These are phyloP conservation scores for Fistularia tabacaria DNA, from an alignment of 2,797 vertebrate genomes.

Conservation along the genomic window DNA sequence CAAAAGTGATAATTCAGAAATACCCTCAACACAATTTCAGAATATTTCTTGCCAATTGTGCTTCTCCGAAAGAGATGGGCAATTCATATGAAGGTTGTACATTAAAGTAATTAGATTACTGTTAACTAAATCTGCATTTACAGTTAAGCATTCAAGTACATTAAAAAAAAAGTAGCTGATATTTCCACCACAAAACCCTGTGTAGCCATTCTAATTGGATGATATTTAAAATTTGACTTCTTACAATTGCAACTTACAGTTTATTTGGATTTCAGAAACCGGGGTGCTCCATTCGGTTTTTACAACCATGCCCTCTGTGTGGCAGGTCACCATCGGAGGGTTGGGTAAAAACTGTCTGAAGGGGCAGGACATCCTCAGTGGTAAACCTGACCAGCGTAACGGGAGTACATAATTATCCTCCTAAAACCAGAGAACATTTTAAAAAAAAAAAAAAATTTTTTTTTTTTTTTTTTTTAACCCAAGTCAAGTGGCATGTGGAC, in stretches of 20 bases:
- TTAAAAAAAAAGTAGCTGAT: too few species aligned
- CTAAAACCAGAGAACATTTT: slow-evolving; percentile 40
- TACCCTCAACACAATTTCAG: too few species aligned
- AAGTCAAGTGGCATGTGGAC: background rate
- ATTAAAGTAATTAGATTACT: too few species aligned
- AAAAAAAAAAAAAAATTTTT: too few species aligned
- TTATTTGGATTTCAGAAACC: slow-evolving; percentile 53
- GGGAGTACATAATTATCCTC: slow-evolving; percentile 65
- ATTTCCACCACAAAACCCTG: background rate
- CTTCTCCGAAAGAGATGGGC: too few species aligned
- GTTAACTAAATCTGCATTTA: too few species aligned
- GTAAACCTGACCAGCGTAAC: slow-evolving; percentile 63
- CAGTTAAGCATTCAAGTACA: too few species aligned
- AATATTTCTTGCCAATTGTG: too few species aligned
- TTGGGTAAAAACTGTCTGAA: slow-evolving; percentile 28
- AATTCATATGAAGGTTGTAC: too few species aligned
- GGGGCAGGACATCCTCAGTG: slow-evolving; percentile 72
- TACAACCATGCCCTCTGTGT: slow-evolving; percentile 69
- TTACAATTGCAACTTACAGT: slow-evolving; percentile 53
- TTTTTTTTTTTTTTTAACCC: background rate
- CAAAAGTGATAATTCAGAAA: too few species aligned
- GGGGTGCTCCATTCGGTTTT: slow-evolving; percentile 40
- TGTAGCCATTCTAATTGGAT: background rate
- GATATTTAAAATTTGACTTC: background rate
- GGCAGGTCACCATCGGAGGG: slow-evolving; percentile 67